phyloP scores from a whole-genome alignment of 2,797 vertebrate genomes.

The Galagoides demidoff region DNA sequence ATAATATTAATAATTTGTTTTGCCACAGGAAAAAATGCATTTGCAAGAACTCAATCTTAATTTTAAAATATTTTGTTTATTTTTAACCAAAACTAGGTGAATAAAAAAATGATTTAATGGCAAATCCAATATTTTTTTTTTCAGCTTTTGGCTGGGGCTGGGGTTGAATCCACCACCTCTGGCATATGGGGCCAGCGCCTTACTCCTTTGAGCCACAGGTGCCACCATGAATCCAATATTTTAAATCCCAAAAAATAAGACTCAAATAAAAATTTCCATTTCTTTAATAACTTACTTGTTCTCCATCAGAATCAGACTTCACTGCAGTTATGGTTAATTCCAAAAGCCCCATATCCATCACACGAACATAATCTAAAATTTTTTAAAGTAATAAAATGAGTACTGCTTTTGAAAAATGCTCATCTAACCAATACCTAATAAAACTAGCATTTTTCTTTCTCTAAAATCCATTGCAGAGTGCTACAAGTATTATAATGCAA shows the following conservation, averaged over 20 bases:
- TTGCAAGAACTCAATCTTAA: neutral
- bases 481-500: neutral
- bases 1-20: neutral
- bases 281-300: slow-evolving; percentile 89
- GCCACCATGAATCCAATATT: neutral
- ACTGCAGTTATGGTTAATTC: slow-evolving; percentile 96
- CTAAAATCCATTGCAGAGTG: neutral
- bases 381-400: slow-evolving; percentile 40
- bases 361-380: slow-evolving; percentile 96
- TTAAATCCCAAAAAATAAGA: neutral
- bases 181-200: too few relatives aligned
- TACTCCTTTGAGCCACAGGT: too few relatives aligned
- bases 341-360: slow-evolving; percentile 97
- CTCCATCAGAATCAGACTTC: slow-evolving; percentile 92
- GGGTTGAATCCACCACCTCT: too few relatives aligned
- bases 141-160: too few relatives aligned
- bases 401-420: slow-evolving; percentile 43
- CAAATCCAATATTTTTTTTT: neutral
- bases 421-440: slow-evolving; percentile 31
- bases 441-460: slow-evolving; percentile 25
- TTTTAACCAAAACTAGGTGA: slow-evolving; percentile 47
- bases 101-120: neutral
- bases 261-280: slow-evolving; percentile 30
- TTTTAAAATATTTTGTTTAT: slow-evolving; percentile 40
- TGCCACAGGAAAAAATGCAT: neutral